Percentiles rank a stretch among this genome's conserved stretches.
These are phyloP conservation scores for Myiotriccus ornatus DNA, from an alignment of 2,797 vertebrate species.

Conservation along the genomic window DNA sequence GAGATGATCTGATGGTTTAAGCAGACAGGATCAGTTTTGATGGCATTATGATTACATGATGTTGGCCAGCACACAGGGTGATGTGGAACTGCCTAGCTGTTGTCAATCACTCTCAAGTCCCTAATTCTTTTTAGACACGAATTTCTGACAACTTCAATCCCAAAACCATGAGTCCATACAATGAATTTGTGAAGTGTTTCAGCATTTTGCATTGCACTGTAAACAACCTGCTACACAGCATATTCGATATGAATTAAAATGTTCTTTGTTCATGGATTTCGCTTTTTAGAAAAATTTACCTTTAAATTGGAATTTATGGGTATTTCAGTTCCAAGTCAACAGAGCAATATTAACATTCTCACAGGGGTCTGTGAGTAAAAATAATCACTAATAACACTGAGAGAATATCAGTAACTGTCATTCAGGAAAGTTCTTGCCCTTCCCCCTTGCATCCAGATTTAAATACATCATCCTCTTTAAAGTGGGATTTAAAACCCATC, in stretches of 20 bases:
- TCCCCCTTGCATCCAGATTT: background rate
- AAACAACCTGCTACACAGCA: background rate
- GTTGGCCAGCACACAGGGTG: background rate
- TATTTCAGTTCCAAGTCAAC: slow-evolving; percentile 30
- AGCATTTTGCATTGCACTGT: background rate
- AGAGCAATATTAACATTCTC: slow-evolving; percentile 53
- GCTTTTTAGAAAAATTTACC: slow-evolving; percentile 52
- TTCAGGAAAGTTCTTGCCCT: slow-evolving; percentile 21
- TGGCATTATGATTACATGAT: background rate
- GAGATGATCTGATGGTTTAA: background rate
- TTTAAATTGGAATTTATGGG: slow-evolving; percentile 51
- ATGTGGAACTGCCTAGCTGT: background rate
- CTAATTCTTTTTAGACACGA: background rate
- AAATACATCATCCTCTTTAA: slow-evolving; percentile 26
- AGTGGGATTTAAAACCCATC: slow-evolving; percentile 1
- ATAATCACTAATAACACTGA: slow-evolving; percentile 29
- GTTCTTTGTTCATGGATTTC: slow-evolving; percentile 37
- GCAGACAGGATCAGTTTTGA: background rate
- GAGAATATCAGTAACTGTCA: slow-evolving; percentile 16
- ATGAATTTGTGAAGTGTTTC: background rate
- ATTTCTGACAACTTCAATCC: slow-evolving; percentile 7
- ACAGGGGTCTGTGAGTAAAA: slow-evolving; percentile 28
- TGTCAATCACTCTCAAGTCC: background rate
- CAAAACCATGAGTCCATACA: background rate
- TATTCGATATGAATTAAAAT: slow-evolving; percentile 14